Evolutionary conservation across 2,113 vertebrate species (phyloP).

Genomic region (Sitta europaea): DNA sequence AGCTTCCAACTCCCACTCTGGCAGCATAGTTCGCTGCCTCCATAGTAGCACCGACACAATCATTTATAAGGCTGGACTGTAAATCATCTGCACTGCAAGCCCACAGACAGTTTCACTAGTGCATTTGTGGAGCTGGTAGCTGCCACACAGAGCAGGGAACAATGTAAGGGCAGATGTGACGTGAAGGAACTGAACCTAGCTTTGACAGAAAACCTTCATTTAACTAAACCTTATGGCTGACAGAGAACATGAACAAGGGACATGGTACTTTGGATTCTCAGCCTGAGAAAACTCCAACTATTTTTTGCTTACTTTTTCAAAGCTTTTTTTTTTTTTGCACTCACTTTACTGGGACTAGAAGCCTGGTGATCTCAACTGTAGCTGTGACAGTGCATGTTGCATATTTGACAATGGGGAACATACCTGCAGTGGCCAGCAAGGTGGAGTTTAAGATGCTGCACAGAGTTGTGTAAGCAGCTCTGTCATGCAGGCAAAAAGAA

Average conservation of each 20-base stretch:
- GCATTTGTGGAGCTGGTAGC: not conserved
- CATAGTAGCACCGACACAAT: not conserved
- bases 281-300: not conserved
- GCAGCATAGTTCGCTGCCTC: not conserved
- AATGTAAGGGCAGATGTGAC: rapidly evolving
- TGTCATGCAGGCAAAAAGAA: not conserved
- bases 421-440: not conserved
- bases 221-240: not conserved
- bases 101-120: not conserved
- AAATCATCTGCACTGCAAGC: not conserved
- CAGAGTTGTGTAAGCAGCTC: not conserved
- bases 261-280: not conserved
- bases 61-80: not conserved
- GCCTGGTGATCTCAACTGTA: not conserved
- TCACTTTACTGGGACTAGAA: not conserved
- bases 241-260: not conserved
- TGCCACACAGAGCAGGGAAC: not conserved
- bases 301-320: not conserved
- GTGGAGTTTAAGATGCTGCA: not conserved
- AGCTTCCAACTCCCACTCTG: not conserved
- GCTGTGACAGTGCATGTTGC: not conserved
- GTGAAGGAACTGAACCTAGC: not conserved
- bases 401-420: not conserved
- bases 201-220: not conserved
- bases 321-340: not conserved